Percentiles rank a stretch among this genome's conserved stretches.
Conservation (phyloP, 1,140 invertebrate species). For the Andrena cerasifolii region DNA sequence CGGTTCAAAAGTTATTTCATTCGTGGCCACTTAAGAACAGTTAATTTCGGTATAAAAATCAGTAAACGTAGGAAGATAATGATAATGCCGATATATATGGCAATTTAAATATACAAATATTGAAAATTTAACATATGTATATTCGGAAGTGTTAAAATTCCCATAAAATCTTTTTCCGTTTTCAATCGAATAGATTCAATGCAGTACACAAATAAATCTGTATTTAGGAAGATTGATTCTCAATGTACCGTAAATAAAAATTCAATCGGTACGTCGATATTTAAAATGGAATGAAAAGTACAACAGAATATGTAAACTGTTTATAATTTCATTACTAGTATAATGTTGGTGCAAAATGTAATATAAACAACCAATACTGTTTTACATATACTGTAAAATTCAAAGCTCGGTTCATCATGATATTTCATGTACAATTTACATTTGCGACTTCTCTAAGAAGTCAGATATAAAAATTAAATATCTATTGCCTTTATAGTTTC, state of each 20-base stretch:
- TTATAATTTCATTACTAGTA: neutral
- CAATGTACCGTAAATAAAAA: neutral
- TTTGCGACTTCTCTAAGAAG: slow-evolving; percentile 39
- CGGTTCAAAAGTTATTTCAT: neutral
- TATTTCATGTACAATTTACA: slow-evolving; percentile 63
- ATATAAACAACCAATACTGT: slow-evolving; percentile 54
- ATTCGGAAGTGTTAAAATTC: slow-evolving; percentile 21
- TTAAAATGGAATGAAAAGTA: slow-evolving; percentile 8
- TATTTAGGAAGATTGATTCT: neutral
- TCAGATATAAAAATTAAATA: slow-evolving; percentile 69
- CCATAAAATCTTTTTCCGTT: neutral
- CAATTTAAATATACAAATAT: slow-evolving; percentile 3
- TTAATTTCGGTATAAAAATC: slow-evolving; percentile 8
- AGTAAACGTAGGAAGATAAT: slow-evolving; percentile 10
- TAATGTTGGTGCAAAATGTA: slow-evolving; percentile 38
- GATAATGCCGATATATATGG: slow-evolving; percentile 6
- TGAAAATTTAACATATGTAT: neutral
- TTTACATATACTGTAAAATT: slow-evolving; percentile 57
- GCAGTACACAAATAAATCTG: slow-evolving; percentile 12
- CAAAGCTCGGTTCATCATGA: slow-evolving; percentile 49
- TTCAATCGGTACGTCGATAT: neutral
- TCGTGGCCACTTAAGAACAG: neutral
- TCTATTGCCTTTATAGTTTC: slow-evolving; percentile 50
- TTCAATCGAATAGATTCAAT: slow-evolving; percentile 22
- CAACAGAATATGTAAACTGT: slow-evolving; percentile 3